Conservation (phyloP, 2,113 vertebrate species). For the Rhinoptilus africanus region DNA sequence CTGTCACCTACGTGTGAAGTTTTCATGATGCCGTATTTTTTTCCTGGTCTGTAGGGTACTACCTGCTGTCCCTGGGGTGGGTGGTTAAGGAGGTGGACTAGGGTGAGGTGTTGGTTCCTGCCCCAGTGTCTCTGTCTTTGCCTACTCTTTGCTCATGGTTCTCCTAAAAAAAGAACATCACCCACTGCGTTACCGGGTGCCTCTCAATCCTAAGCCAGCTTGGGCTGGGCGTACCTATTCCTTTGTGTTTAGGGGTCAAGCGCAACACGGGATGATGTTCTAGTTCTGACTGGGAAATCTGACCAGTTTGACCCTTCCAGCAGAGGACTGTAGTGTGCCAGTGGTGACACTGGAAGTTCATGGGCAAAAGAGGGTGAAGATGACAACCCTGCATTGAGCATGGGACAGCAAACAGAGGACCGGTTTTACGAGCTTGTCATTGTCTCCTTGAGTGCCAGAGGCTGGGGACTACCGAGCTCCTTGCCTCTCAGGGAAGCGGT, state of each 20-base stretch:
- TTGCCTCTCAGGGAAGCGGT: not conserved
- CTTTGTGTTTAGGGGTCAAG: not conserved
- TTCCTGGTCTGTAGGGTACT: not conserved
- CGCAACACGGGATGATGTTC: not conserved
- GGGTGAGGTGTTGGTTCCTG: not conserved
- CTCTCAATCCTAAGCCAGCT: not conserved
- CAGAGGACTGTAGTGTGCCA: not conserved
- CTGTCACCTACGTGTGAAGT: accelerated
- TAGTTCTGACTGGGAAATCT: not conserved
- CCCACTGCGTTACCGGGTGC: accelerated
- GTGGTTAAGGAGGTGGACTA: no score
- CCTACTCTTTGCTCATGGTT: not conserved
- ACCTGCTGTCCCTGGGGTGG: not conserved
- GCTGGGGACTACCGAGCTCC: not conserved
- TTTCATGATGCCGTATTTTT: not conserved
- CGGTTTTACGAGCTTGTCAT: not conserved
- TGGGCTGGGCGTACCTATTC: accelerated
- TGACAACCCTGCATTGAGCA: not conserved
- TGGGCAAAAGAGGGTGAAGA: not conserved
- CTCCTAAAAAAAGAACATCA: not conserved
- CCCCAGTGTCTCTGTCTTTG: no score
- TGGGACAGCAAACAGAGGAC: not conserved
- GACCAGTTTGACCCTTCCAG: not conserved
- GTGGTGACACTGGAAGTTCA: not conserved
- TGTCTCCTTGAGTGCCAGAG: not conserved